These are phyloP conservation scores for Mesochorus sp. DNA, from an alignment of 2,888 invertebrate species.

Conservation along the genomic window DNA sequence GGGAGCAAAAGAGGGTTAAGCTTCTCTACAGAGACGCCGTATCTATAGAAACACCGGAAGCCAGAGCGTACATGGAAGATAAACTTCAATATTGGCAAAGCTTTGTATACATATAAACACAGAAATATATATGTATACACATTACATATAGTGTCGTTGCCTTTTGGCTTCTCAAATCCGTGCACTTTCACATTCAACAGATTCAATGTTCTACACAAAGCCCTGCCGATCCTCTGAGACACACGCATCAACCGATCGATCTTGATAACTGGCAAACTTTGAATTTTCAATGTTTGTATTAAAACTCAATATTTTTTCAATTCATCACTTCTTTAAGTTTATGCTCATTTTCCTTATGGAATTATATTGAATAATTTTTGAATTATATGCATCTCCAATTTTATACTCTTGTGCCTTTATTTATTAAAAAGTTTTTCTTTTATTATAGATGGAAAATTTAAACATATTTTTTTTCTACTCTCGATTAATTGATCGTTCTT, in stretches of 20 bases:
- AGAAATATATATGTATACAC: not conserved
- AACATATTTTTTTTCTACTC: not conserved
- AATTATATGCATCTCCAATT: no score
- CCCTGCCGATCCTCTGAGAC: not conserved
- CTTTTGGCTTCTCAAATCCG: not conserved
- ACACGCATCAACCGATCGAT: not conserved
- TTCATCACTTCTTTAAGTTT: no score
- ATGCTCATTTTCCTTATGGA: no score
- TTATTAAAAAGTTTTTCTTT: no score
- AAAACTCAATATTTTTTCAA: no score
- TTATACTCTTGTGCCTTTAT: no score
- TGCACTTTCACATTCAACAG: slow-evolving; percentile 9
- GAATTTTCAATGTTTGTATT: no score
- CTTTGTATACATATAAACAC: not conserved
- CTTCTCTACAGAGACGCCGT: slow-evolving; percentile 2
- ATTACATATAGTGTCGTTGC: not conserved
- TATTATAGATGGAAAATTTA: no score
- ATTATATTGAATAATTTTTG: no score
- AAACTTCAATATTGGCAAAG: slow-evolving; percentile 27
- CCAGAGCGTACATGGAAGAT: not conserved
- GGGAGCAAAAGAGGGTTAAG: slow-evolving; percentile 2
- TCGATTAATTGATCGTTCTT: not conserved
- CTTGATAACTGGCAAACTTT: no score
- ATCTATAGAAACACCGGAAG: slow-evolving; percentile 19
- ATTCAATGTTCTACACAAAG: not conserved